phyloP scores from a whole-genome alignment of 2,797 vertebrate genomes.

The Platyrinchus mystaceus region DNA sequence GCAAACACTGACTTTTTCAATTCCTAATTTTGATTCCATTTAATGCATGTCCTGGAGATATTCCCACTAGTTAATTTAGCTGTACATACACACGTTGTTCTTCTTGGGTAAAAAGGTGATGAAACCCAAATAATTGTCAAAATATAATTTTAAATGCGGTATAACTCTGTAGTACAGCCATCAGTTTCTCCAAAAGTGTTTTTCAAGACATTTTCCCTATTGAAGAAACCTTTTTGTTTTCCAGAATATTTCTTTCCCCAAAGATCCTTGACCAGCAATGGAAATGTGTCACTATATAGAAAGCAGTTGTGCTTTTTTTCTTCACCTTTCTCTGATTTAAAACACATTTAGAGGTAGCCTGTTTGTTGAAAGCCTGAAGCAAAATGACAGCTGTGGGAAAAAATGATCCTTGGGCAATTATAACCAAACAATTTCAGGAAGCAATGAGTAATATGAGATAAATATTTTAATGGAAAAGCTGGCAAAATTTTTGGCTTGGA shows the following conservation, averaged over 20 bases:
- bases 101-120: neutral
- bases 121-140: neutral
- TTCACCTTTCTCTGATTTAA: neutral
- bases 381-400: neutral
- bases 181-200: neutral
- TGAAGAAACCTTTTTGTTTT: neutral
- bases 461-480: constrained; percentile 14
- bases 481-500: neutral
- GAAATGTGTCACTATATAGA: neutral
- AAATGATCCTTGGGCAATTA: neutral
- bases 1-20: neutral
- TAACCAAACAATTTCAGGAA: constrained; percentile 2
- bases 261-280: neutral
- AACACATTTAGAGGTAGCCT: neutral
- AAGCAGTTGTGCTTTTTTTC: neutral
- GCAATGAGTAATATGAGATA: neutral
- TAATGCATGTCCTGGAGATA: neutral
- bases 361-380: neutral
- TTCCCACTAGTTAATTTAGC: neutral
- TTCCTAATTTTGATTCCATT: neutral
- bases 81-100: neutral
- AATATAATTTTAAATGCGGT: neutral
- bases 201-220: neutral
- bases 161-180: neutral
- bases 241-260: neutral